phyloP scores from a whole-genome alignment of 2,888 invertebrate species.

The Pantelozetes paolii region DNA sequence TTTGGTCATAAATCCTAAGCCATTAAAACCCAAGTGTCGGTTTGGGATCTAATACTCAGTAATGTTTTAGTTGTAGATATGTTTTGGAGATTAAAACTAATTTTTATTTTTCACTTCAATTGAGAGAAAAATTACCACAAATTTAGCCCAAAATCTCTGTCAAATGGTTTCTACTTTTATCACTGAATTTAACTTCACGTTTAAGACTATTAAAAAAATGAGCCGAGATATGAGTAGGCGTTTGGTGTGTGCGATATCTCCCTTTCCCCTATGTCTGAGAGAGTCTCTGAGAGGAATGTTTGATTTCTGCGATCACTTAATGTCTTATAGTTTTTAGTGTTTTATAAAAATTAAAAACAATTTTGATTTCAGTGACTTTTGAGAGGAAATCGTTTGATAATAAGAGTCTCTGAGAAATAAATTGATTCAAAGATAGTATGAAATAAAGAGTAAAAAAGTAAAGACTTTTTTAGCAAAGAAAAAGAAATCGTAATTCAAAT shows the following conservation, averaged over 20 bases:
- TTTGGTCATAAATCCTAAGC: neutral
- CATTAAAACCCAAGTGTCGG: neutral
- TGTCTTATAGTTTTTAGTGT: neutral
- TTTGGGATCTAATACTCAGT: neutral
- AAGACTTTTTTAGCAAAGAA: neutral
- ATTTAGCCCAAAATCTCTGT: too few relatives aligned
- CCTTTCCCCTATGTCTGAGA: neutral
- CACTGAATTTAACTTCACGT: neutral
- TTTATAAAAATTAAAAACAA: neutral
- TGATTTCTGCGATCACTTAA: neutral
- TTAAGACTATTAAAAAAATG: neutral
- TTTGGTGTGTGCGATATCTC: slow-evolving; percentile 1
- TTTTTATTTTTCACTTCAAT: neutral
- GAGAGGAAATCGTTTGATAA: neutral
- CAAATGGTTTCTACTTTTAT: too few relatives aligned
- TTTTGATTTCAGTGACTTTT: neutral
- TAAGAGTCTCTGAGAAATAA: neutral
- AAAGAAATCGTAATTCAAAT: neutral
- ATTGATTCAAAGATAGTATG: neutral
- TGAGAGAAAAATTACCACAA: too few relatives aligned
- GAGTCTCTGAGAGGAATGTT: neutral
- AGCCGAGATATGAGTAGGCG: neutral
- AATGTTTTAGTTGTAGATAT: neutral
- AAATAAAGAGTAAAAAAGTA: neutral
- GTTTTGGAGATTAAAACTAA: neutral